phyloP scores from a whole-genome alignment of 1,140 invertebrate species.

The Papilio helenus region DNA sequence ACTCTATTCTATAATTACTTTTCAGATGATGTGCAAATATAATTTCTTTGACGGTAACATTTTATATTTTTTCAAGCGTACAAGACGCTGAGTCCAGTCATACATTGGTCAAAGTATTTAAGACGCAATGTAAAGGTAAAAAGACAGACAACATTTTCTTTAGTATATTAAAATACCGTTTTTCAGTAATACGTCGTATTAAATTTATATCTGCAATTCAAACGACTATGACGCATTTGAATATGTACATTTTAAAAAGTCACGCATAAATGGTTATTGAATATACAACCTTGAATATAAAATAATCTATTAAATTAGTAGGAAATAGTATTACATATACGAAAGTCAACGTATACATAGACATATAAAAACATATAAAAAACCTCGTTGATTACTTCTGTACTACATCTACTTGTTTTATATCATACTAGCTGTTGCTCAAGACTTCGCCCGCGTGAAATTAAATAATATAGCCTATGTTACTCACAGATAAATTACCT shows the following conservation, averaged over 20 bases:
- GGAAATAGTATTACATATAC: conserved; percentile 9
- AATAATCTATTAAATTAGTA: neutral
- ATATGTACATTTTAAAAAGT: neutral
- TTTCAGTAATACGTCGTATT: too few relatives aligned
- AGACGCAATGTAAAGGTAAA: neutral
- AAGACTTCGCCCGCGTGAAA: too few relatives aligned
- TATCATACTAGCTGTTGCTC: too few relatives aligned
- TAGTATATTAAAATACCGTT: too few relatives aligned
- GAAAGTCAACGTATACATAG: neutral
- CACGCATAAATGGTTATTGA: neutral
- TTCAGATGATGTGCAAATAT: conserved; percentile 19
- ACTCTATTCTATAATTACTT: conserved; percentile 19
- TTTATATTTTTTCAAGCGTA: neutral
- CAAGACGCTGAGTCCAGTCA: neutral
- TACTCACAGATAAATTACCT: too few relatives aligned
- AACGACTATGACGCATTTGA: neutral
- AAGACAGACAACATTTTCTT: neutral
- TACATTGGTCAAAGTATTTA: neutral
- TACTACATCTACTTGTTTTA: too few relatives aligned
- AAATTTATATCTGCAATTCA: neutral
- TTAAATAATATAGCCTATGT: too few relatives aligned
- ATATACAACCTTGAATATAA: neutral
- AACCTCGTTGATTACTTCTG: neutral
- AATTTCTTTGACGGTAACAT: neutral
- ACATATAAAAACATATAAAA: neutral